These are phyloP conservation scores for Pagrus major DNA, from an alignment of 2,113 vertebrate species.

Conservation along the genomic window DNA sequence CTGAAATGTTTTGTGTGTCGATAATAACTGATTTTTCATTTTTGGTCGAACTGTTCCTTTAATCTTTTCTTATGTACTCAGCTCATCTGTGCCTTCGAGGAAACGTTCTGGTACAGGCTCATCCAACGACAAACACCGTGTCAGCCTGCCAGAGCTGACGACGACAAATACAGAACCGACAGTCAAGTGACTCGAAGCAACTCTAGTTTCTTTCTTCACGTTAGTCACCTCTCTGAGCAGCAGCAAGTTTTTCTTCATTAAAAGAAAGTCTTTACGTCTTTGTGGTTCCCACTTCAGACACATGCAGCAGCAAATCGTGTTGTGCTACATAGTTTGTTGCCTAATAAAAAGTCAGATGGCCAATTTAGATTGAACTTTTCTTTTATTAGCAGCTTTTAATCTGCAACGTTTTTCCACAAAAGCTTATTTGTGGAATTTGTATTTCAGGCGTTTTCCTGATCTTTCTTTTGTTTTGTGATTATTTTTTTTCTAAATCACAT, in stretches of 20 bases:
- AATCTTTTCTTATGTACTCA: neutral
- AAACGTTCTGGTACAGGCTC: too few species aligned
- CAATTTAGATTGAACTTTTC: neutral
- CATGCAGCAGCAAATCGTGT: neutral
- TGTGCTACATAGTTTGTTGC: neutral
- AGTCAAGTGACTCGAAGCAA: too few species aligned
- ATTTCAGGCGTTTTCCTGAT: neutral
- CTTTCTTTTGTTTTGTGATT: neutral
- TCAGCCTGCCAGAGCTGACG: neutral
- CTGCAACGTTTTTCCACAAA: too few species aligned
- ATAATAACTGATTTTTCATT: too few species aligned
- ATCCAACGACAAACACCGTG: neutral
- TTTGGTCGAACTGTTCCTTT: too few species aligned
- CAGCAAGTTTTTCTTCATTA: neutral
- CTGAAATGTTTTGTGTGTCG: too few species aligned
- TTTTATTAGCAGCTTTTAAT: neutral
- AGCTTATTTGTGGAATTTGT: neutral
- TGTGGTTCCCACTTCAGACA: too few species aligned
- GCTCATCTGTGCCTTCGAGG: neutral
- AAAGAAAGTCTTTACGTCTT: neutral
- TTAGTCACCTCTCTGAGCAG: too few species aligned
- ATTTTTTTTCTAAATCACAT: too few species aligned
- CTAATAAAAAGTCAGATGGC: neutral
- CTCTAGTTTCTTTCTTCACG: neutral
- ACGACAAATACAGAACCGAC: neutral